Conservation (phyloP, 2,888 invertebrate genomes). For the Anthrax anthrax region DNA sequence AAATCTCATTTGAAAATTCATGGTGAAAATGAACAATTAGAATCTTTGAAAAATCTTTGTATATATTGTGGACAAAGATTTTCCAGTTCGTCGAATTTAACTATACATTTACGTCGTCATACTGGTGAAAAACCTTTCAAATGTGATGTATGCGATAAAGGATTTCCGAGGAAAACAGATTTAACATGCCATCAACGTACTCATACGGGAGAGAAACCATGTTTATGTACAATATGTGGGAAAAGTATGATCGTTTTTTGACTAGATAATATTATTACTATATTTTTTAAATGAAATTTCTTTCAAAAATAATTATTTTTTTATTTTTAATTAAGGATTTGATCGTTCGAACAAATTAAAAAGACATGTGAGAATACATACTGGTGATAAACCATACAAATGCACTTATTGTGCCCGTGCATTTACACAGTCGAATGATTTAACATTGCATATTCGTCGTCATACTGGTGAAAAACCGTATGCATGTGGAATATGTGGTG, state of each 20-base stretch:
- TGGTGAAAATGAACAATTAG: slow-evolving; percentile 24
- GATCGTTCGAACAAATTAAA: slow-evolving; percentile 46
- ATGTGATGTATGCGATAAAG: slow-evolving; percentile 47
- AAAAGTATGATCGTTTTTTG: slow-evolving; percentile 10
- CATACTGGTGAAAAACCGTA: slow-evolving; percentile 56
- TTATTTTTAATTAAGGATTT: slow-evolving; percentile 32
- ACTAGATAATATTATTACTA: not conserved
- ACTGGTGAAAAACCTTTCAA: slow-evolving; percentile 51
- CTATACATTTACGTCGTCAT: slow-evolving; percentile 52
- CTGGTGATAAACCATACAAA: slow-evolving; percentile 43
- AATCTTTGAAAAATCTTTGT: slow-evolving; percentile 39
- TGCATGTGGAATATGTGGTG: slow-evolving; percentile 50
- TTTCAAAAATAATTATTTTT: slow-evolving; percentile 2
- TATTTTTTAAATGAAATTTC: not conserved
- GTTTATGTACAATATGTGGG: slow-evolving; percentile 29
- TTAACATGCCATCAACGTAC: slow-evolving; percentile 45
- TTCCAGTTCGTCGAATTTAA: slow-evolving; percentile 45
- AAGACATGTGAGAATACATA: slow-evolving; percentile 44
- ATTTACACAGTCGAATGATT: slow-evolving; percentile 58
- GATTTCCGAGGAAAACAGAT: slow-evolving; percentile 47
- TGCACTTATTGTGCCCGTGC: slow-evolving; percentile 38
- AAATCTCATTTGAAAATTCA: slow-evolving; percentile 45
- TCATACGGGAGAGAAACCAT: slow-evolving; percentile 47
- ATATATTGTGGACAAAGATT: slow-evolving; percentile 46
- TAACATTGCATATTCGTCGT: slow-evolving; percentile 51